A percentile compares a stretch with the other conserved stretches of the same genome.
These are phyloP conservation scores for Brachionus sp. DNA, from an alignment of 1,140 invertebrate species.

Conservation along the genomic window DNA sequence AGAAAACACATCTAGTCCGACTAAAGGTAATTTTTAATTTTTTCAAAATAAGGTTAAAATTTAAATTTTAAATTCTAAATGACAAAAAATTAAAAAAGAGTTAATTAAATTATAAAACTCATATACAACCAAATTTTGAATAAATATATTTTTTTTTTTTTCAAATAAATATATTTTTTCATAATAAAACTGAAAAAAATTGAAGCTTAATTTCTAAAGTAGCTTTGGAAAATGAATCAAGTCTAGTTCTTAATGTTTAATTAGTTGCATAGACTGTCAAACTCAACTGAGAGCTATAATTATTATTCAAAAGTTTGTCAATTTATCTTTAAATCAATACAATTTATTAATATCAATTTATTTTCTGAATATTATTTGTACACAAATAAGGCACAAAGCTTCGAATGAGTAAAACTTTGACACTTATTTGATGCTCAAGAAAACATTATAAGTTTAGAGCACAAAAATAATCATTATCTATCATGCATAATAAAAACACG, in stretches of 20 bases:
- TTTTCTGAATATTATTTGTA: not conserved
- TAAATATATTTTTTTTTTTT: no score
- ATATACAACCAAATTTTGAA: no score
- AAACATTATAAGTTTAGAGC: not conserved
- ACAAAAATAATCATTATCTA: not conserved
- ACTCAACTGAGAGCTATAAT: not conserved
- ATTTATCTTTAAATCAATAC: not conserved
- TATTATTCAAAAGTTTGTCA: not conserved
- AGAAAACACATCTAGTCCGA: constrained; percentile 42
- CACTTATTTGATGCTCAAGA: not conserved
- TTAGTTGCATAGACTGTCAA: not conserved
- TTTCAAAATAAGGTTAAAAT: not conserved
- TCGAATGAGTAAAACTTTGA: not conserved
- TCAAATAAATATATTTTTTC: no score
- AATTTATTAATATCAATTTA: constrained; percentile 3
- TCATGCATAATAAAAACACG: not conserved
- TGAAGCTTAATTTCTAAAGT: no score
- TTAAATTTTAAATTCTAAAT: not conserved
- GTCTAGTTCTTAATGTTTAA: not conserved
- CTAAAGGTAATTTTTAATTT: constrained; percentile 22
- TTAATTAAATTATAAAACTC: no score
- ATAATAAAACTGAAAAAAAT: no score
- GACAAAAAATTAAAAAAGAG: no score
- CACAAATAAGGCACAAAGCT: not conserved
- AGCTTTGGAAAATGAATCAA: not conserved